Percentiles rank a stretch among this genome's conserved stretches.
Evolutionary conservation across 2,797 vertebrate species (phyloP).

Genomic region (Sarcophilus harrisii): DNA sequence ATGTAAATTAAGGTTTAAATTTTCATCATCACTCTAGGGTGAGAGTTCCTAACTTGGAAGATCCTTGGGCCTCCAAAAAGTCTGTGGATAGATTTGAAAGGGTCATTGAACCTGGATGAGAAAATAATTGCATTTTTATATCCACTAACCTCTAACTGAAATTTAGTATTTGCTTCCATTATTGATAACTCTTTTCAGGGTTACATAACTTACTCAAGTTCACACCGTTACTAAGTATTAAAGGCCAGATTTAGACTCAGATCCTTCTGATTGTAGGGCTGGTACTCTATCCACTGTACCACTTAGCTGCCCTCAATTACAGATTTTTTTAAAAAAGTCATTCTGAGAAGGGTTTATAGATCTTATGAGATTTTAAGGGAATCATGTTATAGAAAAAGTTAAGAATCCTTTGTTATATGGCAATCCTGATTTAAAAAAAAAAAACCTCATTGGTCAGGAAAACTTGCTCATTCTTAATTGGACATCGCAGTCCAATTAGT

Average conservation of each 20-base stretch:
- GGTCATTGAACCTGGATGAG: not conserved
- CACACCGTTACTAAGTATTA: not conserved
- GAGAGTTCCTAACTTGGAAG: not conserved
- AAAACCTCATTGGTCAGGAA: not conserved
- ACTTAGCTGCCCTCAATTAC: not conserved
- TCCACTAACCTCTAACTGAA: not conserved
- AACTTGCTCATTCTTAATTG: not conserved
- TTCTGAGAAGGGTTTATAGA: not conserved
- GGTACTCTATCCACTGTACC: not conserved
- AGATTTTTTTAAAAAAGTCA: not conserved
- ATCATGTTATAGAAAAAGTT: not conserved
- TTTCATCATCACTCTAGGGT: not conserved
- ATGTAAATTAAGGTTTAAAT: not conserved
- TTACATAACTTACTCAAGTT: not conserved
- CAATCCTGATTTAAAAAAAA: not conserved
- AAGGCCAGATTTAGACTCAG: not conserved
- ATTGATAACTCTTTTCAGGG: not conserved
- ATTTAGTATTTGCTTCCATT: not conserved
- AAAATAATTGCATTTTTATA: not conserved
- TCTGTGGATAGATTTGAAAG: not conserved
- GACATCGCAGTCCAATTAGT: not conserved
- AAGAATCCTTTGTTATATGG: not conserved
- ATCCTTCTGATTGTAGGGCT: not conserved
- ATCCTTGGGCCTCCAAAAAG: not conserved
- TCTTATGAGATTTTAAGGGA: not conserved